These are phyloP conservation scores for Gari tellinella DNA, from an alignment of 2,888 invertebrate species.

Conservation along the genomic window DNA sequence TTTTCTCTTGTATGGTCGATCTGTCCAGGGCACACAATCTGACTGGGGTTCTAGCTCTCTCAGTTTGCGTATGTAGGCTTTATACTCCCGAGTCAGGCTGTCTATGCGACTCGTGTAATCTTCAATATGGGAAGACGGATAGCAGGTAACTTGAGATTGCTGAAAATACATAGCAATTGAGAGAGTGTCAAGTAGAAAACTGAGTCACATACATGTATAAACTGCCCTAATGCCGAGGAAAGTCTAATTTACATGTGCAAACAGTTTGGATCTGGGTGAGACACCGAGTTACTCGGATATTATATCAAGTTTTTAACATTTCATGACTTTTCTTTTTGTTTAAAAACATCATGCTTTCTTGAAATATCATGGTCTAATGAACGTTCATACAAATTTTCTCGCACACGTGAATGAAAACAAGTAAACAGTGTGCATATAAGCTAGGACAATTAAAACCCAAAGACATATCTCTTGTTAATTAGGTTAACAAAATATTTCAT, in stretches of 20 bases:
- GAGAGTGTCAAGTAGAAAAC: background rate
- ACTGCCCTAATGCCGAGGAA: background rate
- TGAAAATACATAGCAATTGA: constrained; percentile 59
- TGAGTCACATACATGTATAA: background rate
- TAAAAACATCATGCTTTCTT: no score
- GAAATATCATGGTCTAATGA: no score
- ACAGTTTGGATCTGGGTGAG: no score
- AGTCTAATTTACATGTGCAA: background rate
- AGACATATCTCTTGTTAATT: no score
- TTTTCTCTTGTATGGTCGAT: constrained; percentile 72
- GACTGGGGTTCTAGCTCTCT: constrained; percentile 72
- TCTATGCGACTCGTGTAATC: constrained; percentile 75
- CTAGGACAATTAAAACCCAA: no score
- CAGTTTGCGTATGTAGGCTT: constrained; percentile 79
- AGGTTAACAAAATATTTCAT: no score
- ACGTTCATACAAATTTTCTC: no score
- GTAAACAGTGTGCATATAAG: no score
- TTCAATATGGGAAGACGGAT: constrained; percentile 78
- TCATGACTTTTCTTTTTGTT: background rate
- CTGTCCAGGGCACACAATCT: constrained; percentile 77
- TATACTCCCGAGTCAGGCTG: constrained; percentile 76
- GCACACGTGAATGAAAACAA: no score
- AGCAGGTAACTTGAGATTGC: constrained; percentile 82
- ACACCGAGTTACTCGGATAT: no score
- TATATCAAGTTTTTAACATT: background rate